Base-by-base conservation (phyloP, 2,113 vertebrate species). In the Lota lota region DNA sequence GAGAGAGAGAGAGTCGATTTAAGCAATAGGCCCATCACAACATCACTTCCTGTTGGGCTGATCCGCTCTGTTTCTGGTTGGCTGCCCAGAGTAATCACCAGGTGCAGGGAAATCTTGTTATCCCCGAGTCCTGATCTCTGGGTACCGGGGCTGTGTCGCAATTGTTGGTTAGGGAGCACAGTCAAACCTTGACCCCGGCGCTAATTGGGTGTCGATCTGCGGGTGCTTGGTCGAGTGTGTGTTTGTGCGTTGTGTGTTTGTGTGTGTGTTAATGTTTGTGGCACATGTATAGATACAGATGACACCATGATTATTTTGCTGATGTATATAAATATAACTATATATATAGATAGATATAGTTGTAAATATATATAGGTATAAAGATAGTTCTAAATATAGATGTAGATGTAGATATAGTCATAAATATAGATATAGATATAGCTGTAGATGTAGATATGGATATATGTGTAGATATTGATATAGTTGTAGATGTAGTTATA, bases 51-150 rank as follows among this genome's bases (percentile, higher is more conserved):
- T 80, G 69, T 71, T 24, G 66, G 62, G 76, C 69, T 67, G 82
- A 77, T 82, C 73, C 68, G 72, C 78, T 88, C 84, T 67, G 70
- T 85, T 92, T 92, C 83, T 83, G 83, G 79, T 77, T 75, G 88
- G 81, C 84, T 85, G 89, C 84, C 79, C 70, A 4, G 66, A 77
- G 85, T 88, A 91, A 91, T 89, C 88, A 89, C 79, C 84, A 87
- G 77, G 80, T 88, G 85, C 68, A 68, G 77, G 74, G 83, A 90
- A 90, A 88, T 87, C 85, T 90, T 81, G 89, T 92, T 92, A 89
- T 82, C 78, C 73, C 47, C 33, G n/a, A 83, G 85, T 84, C 85
- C 79, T 86, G 88, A 88, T 86, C 85, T 73, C 67, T 51, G 63
- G 8, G 70, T n/a, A 60, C 22, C 66, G 1, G 20, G 73, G 69